phyloP scores from a whole-genome alignment of 2,888 invertebrate genomes.

The Hydropsyche betteni region DNA sequence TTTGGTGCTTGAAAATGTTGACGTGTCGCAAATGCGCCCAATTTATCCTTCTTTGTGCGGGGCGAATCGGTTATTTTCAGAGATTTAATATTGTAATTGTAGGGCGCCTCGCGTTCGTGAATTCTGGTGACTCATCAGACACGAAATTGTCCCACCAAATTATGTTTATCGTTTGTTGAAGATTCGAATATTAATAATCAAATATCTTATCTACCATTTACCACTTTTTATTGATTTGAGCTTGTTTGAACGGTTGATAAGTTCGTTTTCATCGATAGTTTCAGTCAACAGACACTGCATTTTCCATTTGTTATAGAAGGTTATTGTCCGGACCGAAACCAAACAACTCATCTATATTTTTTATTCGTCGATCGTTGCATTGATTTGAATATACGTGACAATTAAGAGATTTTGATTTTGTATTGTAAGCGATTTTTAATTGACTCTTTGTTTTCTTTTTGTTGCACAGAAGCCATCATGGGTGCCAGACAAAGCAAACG shows the following conservation, averaged over 20 bases:
- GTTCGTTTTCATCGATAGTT: not conserved
- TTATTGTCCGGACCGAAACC: not conserved
- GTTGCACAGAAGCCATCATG: constrained; percentile 66
- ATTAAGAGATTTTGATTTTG: not conserved
- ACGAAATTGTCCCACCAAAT: not conserved
- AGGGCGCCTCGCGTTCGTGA: not conserved
- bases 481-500: constrained; percentile 88
- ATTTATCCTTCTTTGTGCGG: constrained; percentile 21
- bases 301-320: not conserved
- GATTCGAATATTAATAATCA: not conserved
- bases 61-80: constrained; percentile 12
- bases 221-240: not conserved
- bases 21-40: constrained; percentile 10
- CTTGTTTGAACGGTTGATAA: constrained; percentile 13
- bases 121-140: not conserved
- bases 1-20: not conserved
- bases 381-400: not conserved
- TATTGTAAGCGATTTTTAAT: constrained; percentile 7
- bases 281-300: not conserved
- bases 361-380: constrained; percentile 2
- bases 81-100: constrained; percentile 1
- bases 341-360: not conserved
- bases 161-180: not conserved
- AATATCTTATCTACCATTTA: not conserved
- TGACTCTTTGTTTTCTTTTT: constrained; percentile 2